A percentile compares a stretch with the other conserved stretches of the same genome.
Evolutionary conservation across 2,113 vertebrate species (phyloP).

Genomic region (Probosciger aterrimus): DNA sequence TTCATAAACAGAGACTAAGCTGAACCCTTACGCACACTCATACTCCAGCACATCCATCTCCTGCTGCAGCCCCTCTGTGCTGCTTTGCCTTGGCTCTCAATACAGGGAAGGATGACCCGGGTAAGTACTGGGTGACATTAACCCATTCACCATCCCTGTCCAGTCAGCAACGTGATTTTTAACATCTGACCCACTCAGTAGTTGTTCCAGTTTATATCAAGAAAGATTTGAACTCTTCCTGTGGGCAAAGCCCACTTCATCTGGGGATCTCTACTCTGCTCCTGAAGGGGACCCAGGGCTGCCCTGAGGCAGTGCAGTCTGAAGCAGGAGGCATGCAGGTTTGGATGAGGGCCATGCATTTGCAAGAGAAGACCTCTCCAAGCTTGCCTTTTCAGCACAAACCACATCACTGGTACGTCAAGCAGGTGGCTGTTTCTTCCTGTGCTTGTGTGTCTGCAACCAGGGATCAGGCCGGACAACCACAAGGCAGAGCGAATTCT

Average conservation of each 20-base stretch:
- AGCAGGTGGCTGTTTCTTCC: neutral
- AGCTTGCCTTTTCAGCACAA: neutral
- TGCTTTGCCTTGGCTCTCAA: neutral
- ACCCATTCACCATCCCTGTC: no score
- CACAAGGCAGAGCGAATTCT: neutral
- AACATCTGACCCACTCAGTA: fast-evolving
- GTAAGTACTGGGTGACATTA: neutral
- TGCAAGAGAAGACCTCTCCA: neutral
- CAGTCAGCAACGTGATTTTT: neutral
- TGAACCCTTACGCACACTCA: neutral
- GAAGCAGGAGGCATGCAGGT: fast-evolving
- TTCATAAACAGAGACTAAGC: neutral
- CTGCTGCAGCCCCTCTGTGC: neutral
- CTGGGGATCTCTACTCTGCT: neutral
- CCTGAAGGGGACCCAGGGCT: neutral
- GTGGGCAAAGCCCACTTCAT: neutral
- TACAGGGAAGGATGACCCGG: neutral
- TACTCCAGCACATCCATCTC: neutral
- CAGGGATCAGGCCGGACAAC: neutral
- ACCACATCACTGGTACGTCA: neutral
- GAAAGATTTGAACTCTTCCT: neutral
- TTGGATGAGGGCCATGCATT: neutral
- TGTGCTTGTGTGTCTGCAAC: fast-evolving
- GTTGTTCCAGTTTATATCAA: neutral
- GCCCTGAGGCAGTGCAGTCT: neutral